Evolutionary conservation across 2,888 invertebrate species (phyloP).

Genomic region (Strigamia transsilvanica): DNA sequence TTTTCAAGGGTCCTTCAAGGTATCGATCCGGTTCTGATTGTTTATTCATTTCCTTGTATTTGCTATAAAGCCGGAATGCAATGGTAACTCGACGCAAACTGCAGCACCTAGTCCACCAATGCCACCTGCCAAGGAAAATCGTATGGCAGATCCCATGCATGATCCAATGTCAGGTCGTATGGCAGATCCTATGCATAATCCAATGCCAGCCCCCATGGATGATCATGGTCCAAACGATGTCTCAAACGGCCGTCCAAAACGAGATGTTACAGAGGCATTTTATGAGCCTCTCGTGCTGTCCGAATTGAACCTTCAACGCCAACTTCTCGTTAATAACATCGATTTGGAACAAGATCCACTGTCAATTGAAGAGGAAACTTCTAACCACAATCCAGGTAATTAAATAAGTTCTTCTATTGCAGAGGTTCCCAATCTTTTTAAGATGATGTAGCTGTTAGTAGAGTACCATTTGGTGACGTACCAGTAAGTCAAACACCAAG

Average conservation of each 20-base stretch:
- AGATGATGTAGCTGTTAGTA: too few relatives aligned
- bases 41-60: slow-evolving; percentile 41
- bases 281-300: neutral
- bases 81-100: neutral
- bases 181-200: neutral
- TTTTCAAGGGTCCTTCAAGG: too few relatives aligned
- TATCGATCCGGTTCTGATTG: too few relatives aligned
- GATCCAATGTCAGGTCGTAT: too few relatives aligned
- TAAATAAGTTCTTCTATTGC: neutral
- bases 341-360: neutral
- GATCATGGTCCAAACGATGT: neutral
- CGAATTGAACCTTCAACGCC: slow-evolving; percentile 18
- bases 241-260: neutral
- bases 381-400: slow-evolving; percentile 39
- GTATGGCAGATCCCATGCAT: neutral
- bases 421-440: too few relatives aligned
- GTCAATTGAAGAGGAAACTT: neutral
- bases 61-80: slow-evolving; percentile 40
- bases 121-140: neutral
- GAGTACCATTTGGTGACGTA: too few relatives aligned
- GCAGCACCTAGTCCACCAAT: neutral
- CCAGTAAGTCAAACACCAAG: too few relatives aligned
- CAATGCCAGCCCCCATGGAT: neutral
- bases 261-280: neutral
- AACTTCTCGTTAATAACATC: slow-evolving; percentile 10